Conservation (phyloP, 2,888 invertebrate genomes). For the Cephonodes hylas region DNA sequence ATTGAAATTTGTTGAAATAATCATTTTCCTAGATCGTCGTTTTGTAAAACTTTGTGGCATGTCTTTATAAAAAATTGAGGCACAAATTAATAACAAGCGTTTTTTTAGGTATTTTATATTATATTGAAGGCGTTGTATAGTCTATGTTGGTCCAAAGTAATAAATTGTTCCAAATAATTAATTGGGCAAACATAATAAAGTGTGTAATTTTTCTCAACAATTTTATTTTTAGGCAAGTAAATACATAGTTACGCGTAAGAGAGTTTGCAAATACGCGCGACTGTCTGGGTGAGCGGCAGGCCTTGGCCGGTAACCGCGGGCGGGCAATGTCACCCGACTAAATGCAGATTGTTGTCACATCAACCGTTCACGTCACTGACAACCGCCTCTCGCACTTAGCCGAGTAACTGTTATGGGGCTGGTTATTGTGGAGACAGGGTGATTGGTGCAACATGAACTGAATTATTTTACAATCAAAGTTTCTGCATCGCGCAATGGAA, state of each 20-base stretch:
- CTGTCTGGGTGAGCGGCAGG: constrained; percentile 46
- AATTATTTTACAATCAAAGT: constrained; percentile 24
- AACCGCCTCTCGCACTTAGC: neutral
- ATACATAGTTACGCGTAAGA: neutral
- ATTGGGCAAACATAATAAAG: too few relatives aligned
- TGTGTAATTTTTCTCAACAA: neutral
- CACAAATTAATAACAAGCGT: too few relatives aligned
- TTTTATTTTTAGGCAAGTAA: neutral
- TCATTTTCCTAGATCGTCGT: too few relatives aligned
- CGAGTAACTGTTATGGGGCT: constrained; percentile 11
- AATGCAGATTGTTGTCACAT: constrained; percentile 36
- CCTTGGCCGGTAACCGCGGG: constrained; percentile 43
- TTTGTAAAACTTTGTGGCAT: too few relatives aligned
- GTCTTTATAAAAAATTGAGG: too few relatives aligned
- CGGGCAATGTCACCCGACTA: constrained; percentile 29
- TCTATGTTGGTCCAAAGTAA: too few relatives aligned
- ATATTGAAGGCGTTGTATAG: too few relatives aligned
- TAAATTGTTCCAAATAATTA: too few relatives aligned
- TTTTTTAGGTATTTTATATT: too few relatives aligned
- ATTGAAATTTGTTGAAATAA: too few relatives aligned
- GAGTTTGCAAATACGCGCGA: constrained; percentile 29
- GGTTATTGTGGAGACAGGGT: constrained; percentile 10
- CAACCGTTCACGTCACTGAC: constrained; percentile 15
- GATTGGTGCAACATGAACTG: constrained; percentile 5
- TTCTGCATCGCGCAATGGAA: constrained; percentile 23